Evolutionary conservation across 2,113 vertebrate species (phyloP), one percentile per base, ranked within the genome.

Genomic region (Neolamprologus ventralis): DNA sequence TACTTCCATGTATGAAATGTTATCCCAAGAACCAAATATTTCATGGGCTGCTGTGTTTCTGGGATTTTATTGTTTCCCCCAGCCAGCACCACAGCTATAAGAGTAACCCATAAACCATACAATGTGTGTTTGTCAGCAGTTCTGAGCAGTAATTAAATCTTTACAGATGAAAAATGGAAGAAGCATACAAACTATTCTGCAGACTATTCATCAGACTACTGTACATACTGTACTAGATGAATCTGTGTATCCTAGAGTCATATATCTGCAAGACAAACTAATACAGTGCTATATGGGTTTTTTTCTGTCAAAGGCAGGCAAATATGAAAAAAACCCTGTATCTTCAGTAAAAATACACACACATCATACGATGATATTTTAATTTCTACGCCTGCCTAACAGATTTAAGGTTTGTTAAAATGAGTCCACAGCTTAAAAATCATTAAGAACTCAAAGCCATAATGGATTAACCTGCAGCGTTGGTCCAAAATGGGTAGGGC

Each of bases 381-480:
- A 2, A 78, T 51, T 78, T 33, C 33, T 5, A 68, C 3, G 31
- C 26, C 4, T 54, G 55, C 33, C 58, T 28, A 31, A 13, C 28
- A 21, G 49, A 81, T 57, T 31, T 83, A 51, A 45, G 83, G 55
- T 82, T 83, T 45, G 80, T 55, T 65, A 82, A 91, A 89, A 82
- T 85, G n/a, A 87, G 37, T 78, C 65, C 84, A 85, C 81, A 54
- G 71, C 82, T 88, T 87, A n/a, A 89, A 68, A 87, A 91, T 89
- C 60, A 73, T 85, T 79, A 89, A 58, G 85, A 88, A 49, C 47
- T 81, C 13, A 31, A 35, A 42, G 42, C 35, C 80, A 85, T 81
- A 35, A 54, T 89, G 90, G 92, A 95, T 93, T 92, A 95, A 93
- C 91, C 93, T 94, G 89, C 90, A 79, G 78, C 58, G 23, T 63